phyloP scores from a whole-genome alignment of 2,888 invertebrate genomes.

The Lithophane leautieri region DNA sequence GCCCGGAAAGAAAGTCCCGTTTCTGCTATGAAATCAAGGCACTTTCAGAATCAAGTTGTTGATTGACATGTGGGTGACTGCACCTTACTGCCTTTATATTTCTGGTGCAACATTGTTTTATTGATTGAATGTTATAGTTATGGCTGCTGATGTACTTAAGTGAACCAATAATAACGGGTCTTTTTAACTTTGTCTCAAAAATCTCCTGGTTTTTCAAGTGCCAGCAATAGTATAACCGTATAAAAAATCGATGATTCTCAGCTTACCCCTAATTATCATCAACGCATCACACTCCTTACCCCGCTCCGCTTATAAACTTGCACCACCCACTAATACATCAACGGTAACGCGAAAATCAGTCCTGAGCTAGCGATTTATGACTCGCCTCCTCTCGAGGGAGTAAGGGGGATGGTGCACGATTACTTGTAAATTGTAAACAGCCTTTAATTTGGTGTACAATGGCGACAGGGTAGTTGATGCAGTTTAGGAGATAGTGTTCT shows the following conservation, averaged over 20 bases:
- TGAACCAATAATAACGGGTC: no score
- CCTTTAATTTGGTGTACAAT: slow-evolving; percentile 50
- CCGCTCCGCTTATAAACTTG: slow-evolving; percentile 39
- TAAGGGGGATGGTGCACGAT: slow-evolving; percentile 59
- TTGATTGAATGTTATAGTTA: not conserved
- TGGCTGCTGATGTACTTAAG: not conserved
- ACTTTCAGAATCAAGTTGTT: not conserved
- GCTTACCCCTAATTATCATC: not conserved
- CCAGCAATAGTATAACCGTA: no score
- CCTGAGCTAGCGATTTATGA: slow-evolving; percentile 77
- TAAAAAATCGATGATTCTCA: no score
- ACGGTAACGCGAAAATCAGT: slow-evolving; percentile 77
- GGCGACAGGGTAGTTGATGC: slow-evolving; percentile 28
- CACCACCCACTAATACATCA: slow-evolving; percentile 63
- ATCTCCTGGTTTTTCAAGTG: no score
- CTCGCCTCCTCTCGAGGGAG: slow-evolving; percentile 49
- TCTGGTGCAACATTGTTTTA: not conserved
- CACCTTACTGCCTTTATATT: not conserved
- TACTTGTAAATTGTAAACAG: slow-evolving; percentile 74
- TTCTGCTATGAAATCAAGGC: no score
- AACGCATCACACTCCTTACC: rapidly evolving
- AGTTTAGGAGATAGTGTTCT: not conserved
- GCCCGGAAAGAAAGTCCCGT: no score
- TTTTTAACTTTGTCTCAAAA: no score
- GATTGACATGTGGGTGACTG: not conserved